A percentile compares a stretch with the other conserved stretches of the same genome.
These are phyloP conservation scores for Sebastes jordani DNA, from an alignment of 2,797 vertebrate genomes.

Conservation along the genomic window DNA sequence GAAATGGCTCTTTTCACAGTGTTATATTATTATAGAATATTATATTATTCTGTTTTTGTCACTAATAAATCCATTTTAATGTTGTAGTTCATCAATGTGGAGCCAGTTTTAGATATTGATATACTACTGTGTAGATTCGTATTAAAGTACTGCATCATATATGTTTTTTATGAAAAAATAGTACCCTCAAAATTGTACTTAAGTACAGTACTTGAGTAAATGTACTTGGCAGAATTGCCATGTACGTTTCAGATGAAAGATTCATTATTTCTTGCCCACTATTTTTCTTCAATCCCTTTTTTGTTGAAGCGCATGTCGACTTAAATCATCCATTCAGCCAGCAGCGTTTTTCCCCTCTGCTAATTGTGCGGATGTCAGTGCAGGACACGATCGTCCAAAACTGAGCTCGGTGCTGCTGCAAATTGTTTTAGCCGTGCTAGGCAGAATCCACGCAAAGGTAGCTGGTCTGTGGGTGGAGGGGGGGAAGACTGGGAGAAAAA, in stretches of 20 bases:
- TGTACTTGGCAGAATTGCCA: not conserved
- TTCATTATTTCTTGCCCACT: not conserved
- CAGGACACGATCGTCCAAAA: conserved; percentile 34
- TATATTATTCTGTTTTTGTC: too few species aligned
- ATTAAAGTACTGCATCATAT: too few species aligned
- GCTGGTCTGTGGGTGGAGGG: conserved; percentile 54
- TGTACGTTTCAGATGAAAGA: not conserved
- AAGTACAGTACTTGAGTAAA: too few species aligned
- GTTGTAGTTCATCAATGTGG: too few species aligned
- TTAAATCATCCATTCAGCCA: not conserved
- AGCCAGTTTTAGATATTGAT: too few species aligned
- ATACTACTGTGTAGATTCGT: too few species aligned
- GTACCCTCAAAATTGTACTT: too few species aligned
- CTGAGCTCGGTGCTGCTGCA: conserved; percentile 57
- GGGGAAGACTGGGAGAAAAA: conserved; percentile 9
- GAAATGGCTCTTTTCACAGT: too few species aligned
- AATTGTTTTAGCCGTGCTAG: conserved; percentile 48
- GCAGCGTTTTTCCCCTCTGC: not conserved
- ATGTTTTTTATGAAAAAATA: too few species aligned
- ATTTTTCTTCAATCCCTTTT: conserved; percentile 11
- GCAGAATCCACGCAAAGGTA: conserved; percentile 43
- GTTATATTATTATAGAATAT: not conserved
- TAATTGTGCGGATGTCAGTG: conserved; percentile 14
- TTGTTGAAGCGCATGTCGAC: not conserved
- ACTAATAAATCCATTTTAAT: too few species aligned